phyloP scores from a whole-genome alignment of 2,113 vertebrate species.

The Marmota flaviventris region DNA sequence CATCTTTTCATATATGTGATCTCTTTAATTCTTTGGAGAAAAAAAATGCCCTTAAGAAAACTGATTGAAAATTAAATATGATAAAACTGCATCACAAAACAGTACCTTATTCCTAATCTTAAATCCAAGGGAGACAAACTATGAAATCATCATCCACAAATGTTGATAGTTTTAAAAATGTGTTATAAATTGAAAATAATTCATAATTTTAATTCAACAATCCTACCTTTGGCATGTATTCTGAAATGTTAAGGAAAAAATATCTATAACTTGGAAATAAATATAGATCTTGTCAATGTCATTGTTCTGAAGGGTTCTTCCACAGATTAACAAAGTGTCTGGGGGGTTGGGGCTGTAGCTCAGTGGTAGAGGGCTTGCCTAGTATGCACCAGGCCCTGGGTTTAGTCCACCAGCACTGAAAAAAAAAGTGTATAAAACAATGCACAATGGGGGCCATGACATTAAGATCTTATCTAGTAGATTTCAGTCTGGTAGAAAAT shows the following conservation, averaged over 20 bases:
- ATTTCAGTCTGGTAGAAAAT: not conserved
- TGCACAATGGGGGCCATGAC: not conserved
- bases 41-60: not conserved
- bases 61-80: not conserved
- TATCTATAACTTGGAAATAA: not conserved
- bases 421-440: not conserved
- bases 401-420: not conserved
- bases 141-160: not conserved
- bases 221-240: not conserved
- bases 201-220: not conserved
- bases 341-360: no score
- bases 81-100: not conserved
- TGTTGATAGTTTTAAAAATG: not conserved
- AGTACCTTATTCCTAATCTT: not conserved
- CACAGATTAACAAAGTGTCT: not conserved
- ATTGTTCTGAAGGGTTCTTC: not conserved
- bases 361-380: not conserved
- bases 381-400: no score
- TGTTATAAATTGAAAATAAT: conserved; percentile 9
- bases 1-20: not conserved
- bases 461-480: not conserved
- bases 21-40: not conserved
- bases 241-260: not conserved
- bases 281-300: not conserved
- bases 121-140: not conserved